These are phyloP conservation scores for Teleogryllus occipitalis DNA, from an alignment of 1,140 invertebrate species.

Conservation along the genomic window DNA sequence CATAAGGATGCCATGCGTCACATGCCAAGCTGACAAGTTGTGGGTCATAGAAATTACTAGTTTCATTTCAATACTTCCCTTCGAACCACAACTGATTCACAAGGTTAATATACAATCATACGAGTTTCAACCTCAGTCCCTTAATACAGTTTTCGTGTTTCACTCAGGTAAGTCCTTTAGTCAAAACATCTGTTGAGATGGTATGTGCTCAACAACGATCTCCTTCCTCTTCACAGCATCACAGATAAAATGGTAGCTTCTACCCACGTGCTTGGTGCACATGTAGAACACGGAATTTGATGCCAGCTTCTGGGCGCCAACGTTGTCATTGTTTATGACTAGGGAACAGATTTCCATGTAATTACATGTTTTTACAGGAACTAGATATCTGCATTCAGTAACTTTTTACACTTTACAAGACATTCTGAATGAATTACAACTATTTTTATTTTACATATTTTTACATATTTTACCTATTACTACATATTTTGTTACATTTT, in stretches of 20 bases:
- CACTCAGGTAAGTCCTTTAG: neutral
- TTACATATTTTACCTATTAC: too few relatives aligned
- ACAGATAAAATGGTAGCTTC: neutral
- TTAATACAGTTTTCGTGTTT: neutral
- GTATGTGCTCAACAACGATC: neutral
- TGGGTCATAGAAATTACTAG: too few relatives aligned
- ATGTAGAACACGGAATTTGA: slow-evolving; percentile 28
- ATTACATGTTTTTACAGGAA: too few relatives aligned
- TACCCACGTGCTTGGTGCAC: slow-evolving; percentile 31
- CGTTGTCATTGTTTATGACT: slow-evolving; percentile 25
- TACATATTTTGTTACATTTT: too few relatives aligned
- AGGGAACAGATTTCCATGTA: too few relatives aligned
- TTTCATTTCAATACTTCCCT: neutral
- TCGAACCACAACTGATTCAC: neutral
- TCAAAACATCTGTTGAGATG: neutral
- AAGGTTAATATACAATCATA: neutral
- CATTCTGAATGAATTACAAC: too few relatives aligned
- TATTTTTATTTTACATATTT: too few relatives aligned
- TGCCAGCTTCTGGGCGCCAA: slow-evolving; percentile 27
- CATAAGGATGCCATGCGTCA: too few relatives aligned
- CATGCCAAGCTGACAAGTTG: too few relatives aligned
- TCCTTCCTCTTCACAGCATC: neutral
- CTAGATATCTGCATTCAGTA: too few relatives aligned
- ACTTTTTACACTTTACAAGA: too few relatives aligned
- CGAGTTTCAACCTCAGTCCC: neutral